Evolutionary conservation across 2,797 vertebrate species (phyloP).

Genomic region (Gymnopithys bicolor): DNA sequence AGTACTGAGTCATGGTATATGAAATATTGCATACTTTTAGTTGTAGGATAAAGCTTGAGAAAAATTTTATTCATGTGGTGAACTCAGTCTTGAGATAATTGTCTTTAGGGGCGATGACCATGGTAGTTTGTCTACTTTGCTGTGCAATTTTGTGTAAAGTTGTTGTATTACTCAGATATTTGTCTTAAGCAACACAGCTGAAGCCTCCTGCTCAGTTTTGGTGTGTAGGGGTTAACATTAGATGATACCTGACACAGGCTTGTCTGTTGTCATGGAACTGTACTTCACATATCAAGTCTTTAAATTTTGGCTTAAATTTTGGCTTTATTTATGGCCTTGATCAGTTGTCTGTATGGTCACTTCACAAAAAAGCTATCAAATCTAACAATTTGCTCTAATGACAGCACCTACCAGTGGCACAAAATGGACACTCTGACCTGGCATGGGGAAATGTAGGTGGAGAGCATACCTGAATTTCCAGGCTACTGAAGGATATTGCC

Average conservation of each 20-base stretch:
- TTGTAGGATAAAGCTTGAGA: neutral
- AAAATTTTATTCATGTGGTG: neutral
- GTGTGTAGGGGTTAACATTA: neutral
- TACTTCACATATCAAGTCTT: neutral
- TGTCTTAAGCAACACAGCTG: neutral
- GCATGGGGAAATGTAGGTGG: neutral
- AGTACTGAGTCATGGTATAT: neutral
- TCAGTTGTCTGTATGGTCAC: neutral
- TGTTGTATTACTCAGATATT: neutral
- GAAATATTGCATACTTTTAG: neutral
- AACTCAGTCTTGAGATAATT: neutral
- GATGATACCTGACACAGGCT: neutral
- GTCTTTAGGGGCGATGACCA: neutral
- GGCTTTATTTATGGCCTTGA: neutral
- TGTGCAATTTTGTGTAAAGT: neutral
- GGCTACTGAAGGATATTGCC: neutral
- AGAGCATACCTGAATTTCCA: neutral
- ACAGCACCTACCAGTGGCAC: neutral
- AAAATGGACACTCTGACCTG: neutral
- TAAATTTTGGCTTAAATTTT: neutral
- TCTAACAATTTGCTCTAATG: neutral
- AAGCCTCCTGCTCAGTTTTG: neutral
- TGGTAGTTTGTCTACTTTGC: neutral
- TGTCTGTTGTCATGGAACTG: neutral
- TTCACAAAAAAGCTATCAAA: neutral